Percentiles rank a stretch among this genome's conserved stretches.
Conservation (phyloP, 2,797 vertebrate genomes). For the Nannoperca australis region DNA sequence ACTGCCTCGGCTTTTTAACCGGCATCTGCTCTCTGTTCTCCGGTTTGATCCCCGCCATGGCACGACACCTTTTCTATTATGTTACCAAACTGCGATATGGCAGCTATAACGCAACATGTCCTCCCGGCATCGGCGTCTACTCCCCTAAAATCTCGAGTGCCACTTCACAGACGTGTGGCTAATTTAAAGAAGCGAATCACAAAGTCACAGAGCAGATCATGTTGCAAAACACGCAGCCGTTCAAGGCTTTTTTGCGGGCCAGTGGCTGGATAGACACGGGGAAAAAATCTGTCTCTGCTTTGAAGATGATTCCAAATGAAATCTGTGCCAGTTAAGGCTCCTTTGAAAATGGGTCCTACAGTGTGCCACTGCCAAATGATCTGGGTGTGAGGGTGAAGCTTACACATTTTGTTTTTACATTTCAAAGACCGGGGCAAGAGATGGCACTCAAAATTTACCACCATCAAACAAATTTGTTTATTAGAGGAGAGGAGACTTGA, state of each 20-base stretch:
- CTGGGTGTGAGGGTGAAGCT: conserved; percentile 48
- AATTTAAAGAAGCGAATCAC: conserved; percentile 67
- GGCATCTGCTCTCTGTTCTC: conserved; percentile 76
- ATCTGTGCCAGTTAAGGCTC: conserved; percentile 72
- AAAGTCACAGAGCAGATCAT: conserved; percentile 64
- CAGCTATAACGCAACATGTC: conserved; percentile 65
- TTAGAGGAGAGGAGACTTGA: conserved; percentile 21
- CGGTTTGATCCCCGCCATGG: conserved; percentile 64
- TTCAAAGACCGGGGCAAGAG: conserved; percentile 42
- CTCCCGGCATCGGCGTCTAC: conserved; percentile 51
- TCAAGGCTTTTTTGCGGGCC: conserved; percentile 49
- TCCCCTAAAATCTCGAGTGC: conserved; percentile 59
- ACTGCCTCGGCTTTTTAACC: conserved; percentile 64
- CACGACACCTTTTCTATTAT: conserved; percentile 61
- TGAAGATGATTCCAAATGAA: conserved; percentile 78
- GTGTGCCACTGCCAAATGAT: conserved; percentile 63
- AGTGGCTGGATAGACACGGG: conserved; percentile 33
- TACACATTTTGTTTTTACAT: conserved; percentile 52
- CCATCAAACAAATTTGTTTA: conserved; percentile 46
- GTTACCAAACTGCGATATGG: conserved; percentile 73
- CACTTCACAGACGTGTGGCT: conserved; percentile 75
- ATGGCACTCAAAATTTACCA: conserved; percentile 9
- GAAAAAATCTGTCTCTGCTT: conserved; percentile 55
- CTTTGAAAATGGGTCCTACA: conserved; percentile 63
- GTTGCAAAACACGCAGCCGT: conserved; percentile 62